Evolutionary conservation across 2,888 invertebrate genomes (phyloP), one percentile per base, ranked within the genome.

Genomic region (Loripinus fragilis): DNA sequence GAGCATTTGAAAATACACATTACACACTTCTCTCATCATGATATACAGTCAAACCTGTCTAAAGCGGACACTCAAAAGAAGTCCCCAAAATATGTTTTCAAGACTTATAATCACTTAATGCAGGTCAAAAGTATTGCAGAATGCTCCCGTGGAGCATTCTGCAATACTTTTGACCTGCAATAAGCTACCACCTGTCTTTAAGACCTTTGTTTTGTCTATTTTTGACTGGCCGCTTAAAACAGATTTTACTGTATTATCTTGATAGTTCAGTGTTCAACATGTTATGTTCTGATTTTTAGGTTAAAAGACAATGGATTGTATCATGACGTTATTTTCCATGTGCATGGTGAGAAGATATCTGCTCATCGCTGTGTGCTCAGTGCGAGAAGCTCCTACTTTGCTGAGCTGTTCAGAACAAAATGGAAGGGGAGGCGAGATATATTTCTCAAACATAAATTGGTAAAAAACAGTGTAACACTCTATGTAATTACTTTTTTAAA

Each of bases 321-420:
- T 80, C 89, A 91, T 67, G 95, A 95, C 88, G 91, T 94, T 2
- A 89, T 89, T 15, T 94, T 95, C 83, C 80, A 91, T 70, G 91
- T 94, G 0, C 93, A 94, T 76, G 94, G 93, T 1, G 85, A 92
- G 66, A 77, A 78, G 35, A 93, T 94, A 75, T 87, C 88, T 2
- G 93, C 93, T 2, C 95, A 95, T 85, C 90, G 93, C 23, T 94
- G 94, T 82, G 90, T 95, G 38, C 90, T 95, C 60, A 87, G 92
- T 35, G 93, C 94, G 1, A 88, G 95, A 10, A 93, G 92, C 74
- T 85, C 87, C 3, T 94, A 94, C 87, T 94, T 95, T 83, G 89
- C 90, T 25, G 92, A 93, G 15, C 90, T 93, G 86, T 93, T 95
- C 71, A 85, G 89, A 67, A 91, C 89, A 0, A 91, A 91, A 74